phyloP scores from a whole-genome alignment of 2,888 invertebrate species.

The Leptothorax acervorum region DNA sequence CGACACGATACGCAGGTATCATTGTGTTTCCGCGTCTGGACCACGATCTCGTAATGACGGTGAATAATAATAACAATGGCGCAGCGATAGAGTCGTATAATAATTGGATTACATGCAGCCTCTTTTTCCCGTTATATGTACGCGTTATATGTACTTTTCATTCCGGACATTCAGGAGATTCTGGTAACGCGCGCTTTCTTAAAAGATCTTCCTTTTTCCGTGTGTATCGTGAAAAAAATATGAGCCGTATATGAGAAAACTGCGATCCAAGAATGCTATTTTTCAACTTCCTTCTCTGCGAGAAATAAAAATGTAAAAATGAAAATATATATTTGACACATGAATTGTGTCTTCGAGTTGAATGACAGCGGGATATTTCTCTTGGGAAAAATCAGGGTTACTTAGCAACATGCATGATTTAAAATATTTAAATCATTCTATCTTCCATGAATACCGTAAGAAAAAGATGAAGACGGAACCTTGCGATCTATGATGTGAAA shows the following conservation, averaged over 20 bases:
- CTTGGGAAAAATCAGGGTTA: neutral
- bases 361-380: neutral
- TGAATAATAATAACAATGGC: slow-evolving; percentile 2
- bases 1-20: neutral
- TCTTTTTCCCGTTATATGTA: no score
- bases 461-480: neutral
- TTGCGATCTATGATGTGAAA: neutral
- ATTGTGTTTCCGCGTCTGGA: neutral
- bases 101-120: neutral
- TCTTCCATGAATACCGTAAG: neutral
- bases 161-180: neutral
- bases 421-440: neutral
- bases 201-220: neutral
- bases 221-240: slow-evolving; percentile 4
- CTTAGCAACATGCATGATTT: neutral
- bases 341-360: neutral
- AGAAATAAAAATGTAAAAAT: neutral
- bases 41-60: neutral
- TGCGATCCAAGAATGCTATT: neutral
- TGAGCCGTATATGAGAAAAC: neutral
- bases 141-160: neutral
- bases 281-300: neutral
- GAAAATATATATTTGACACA: neutral
- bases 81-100: neutral
- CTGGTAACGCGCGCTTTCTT: neutral